Base-by-base conservation (phyloP, 2,888 invertebrate species). In the Leuctra nigra region DNA sequence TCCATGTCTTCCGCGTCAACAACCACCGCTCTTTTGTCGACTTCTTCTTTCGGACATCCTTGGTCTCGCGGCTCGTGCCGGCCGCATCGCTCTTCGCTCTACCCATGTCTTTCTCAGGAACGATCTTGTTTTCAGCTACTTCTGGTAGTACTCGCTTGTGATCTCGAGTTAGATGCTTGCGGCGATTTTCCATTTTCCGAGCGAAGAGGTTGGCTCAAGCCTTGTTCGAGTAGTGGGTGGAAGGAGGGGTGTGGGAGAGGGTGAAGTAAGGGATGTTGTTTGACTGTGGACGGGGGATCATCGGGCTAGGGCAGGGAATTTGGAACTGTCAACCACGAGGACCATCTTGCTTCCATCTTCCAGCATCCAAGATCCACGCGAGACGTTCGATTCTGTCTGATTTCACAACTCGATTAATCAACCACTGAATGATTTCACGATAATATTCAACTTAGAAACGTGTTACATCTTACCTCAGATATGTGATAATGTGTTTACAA, bases 1-100 rank as follows among this genome's bases (percentile, higher is more conserved):
- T 79, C 91, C 91, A 91, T 48, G 91, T 91, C 74, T 92, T 91
- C 59, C 91, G 77, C 44, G 91, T 91, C 58, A 91, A 77, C 59
- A 91, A 77, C 91, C 91, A 92, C 71, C 91, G 80, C 72, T 91
- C 91, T 68, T 86, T 85, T 53, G 70, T 69, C 0, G 79, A 78
- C 60, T 77, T 78, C 68, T 78, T 79, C 65, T 78, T 74, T n/a
- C 55, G 39, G 24, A 39, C 50, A 33, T 55, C 55, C 58, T 69
- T 69, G 50, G 66, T 64, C 53, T 80, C 76, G 64, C 79, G 79
- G 58, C 80, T 46, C 36, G 50, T 47, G 22, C 39, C 54, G 20
- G 46, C 46, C 9, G 29, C 14, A 16, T 53, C 57, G 16, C 54
- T 74, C 65, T 77, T 73, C 50, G 77, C 73, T 68, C 76, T 77